A percentile compares a stretch with the other conserved stretches of the same genome.
Conservation (phyloP, 2,113 vertebrate genomes). For the Archilochus colubris region DNA sequence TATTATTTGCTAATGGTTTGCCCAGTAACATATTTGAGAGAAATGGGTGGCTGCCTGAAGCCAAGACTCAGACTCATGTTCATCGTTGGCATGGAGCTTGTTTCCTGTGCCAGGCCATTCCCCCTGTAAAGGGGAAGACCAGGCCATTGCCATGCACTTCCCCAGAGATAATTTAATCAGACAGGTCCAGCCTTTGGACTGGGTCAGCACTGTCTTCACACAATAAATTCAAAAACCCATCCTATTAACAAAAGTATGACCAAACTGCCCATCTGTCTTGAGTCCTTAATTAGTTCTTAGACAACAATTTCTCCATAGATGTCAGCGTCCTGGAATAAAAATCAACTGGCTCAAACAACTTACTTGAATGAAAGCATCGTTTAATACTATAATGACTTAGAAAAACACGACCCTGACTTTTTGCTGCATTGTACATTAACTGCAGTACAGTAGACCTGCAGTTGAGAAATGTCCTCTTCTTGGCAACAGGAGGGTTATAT, state of each 20-base stretch:
- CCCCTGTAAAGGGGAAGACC: neutral
- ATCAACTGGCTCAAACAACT: neutral
- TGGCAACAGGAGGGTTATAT: neutral
- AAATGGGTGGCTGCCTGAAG: neutral
- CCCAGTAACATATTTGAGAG: neutral
- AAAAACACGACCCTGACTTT: neutral
- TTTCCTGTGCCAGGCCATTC: neutral
- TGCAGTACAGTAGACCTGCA: conserved; percentile 9
- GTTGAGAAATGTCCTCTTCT: neutral
- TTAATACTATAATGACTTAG: neutral
- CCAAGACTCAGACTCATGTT: neutral
- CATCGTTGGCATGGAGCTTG: neutral
- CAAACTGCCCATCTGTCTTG: neutral
- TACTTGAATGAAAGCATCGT: neutral
- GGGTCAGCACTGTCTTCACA: neutral
- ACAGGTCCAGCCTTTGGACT: rapidly evolving
- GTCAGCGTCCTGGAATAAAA: neutral
- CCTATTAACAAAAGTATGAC: neutral
- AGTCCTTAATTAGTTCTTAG: neutral
- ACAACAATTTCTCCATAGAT: neutral
- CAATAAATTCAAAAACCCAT: neutral
- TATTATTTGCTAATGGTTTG: neutral
- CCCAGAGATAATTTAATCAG: neutral
- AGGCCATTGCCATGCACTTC: neutral
- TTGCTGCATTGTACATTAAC: neutral